phyloP scores from a whole-genome alignment of 2,113 vertebrate species.

The Oncorhynchus gorbuscha region DNA sequence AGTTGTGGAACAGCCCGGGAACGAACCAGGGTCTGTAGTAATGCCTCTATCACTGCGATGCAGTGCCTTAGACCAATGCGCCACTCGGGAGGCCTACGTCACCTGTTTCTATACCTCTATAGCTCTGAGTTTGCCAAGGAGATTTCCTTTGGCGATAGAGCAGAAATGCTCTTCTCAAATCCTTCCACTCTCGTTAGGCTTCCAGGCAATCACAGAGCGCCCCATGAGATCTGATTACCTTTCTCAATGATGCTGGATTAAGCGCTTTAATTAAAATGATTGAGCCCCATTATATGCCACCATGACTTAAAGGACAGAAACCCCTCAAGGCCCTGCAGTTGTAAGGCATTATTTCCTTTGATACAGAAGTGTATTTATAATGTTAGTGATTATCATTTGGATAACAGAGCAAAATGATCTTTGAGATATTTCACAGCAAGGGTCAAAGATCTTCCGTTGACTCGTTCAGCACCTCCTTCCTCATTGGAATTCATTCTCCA shows the following conservation, averaged over 20 bases:
- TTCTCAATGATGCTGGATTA: conserved; percentile 65
- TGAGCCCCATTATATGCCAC: conserved; percentile 67
- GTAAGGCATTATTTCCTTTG: conserved; percentile 53
- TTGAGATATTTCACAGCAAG: neutral
- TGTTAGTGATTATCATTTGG: neutral
- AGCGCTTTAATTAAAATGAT: conserved; percentile 77
- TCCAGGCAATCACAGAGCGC: conserved; percentile 60
- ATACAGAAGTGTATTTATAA: neutral
- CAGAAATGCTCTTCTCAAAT: conserved; percentile 43
- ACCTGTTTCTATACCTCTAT: conserved; percentile 9
- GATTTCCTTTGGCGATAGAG: conserved; percentile 38
- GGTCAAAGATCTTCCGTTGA: neutral
- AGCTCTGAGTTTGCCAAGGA: conserved; percentile 33
- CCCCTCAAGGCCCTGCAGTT: conserved; percentile 61
- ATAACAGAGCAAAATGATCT: neutral
- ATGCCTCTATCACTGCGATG: too few species aligned
- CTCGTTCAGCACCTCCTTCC: neutral
- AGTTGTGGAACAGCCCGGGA: too few species aligned
- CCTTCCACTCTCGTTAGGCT: conserved; percentile 63
- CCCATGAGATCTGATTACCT: conserved; percentile 67
- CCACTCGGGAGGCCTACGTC: too few species aligned
- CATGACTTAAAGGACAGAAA: conserved; percentile 67
- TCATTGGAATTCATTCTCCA: neutral
- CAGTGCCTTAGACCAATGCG: too few species aligned
- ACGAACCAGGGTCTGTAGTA: too few species aligned